A percentile compares a stretch with the other conserved stretches of the same genome.
Evolutionary conservation across 1,140 invertebrate genomes (phyloP).

Genomic region (Drosophila ohnishii): DNA sequence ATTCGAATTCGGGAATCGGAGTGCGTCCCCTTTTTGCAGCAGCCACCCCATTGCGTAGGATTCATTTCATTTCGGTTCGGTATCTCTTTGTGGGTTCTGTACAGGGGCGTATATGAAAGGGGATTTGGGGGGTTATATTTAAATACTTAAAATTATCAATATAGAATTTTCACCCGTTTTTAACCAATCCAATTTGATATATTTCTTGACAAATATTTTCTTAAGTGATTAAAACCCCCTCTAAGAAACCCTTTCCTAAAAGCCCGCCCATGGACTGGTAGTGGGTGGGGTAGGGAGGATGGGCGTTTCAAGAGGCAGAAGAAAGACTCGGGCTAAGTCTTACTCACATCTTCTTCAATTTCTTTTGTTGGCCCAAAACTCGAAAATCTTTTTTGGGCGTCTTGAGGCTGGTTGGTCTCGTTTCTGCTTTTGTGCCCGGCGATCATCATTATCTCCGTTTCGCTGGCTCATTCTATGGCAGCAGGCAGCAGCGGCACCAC

Average conservation of each 20-base stretch:
- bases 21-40: constrained; percentile 61
- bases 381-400: constrained; percentile 59
- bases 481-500: constrained; percentile 40
- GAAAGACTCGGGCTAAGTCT: constrained; percentile 15
- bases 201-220: neutral
- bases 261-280: constrained; percentile 11
- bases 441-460: constrained; percentile 80
- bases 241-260: neutral
- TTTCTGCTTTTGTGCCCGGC: constrained; percentile 63
- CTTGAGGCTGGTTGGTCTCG: constrained; percentile 56
- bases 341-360: constrained; percentile 40
- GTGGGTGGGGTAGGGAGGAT: constrained; percentile 14
- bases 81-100: constrained; percentile 47
- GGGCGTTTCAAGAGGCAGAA: constrained; percentile 4
- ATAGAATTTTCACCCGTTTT: neutral
- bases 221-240: neutral
- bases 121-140: neutral
- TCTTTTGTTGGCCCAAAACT: constrained; percentile 59
- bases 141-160: neutral
- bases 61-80: constrained; percentile 59
- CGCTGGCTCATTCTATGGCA: constrained; percentile 78
- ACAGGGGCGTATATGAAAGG: neutral
- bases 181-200: too few species aligned
- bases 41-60: constrained; percentile 80
- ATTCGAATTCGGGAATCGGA: constrained; percentile 24